These are phyloP conservation scores for Ametastegia equiseti DNA, from an alignment of 2,888 invertebrate genomes.

Conservation along the genomic window DNA sequence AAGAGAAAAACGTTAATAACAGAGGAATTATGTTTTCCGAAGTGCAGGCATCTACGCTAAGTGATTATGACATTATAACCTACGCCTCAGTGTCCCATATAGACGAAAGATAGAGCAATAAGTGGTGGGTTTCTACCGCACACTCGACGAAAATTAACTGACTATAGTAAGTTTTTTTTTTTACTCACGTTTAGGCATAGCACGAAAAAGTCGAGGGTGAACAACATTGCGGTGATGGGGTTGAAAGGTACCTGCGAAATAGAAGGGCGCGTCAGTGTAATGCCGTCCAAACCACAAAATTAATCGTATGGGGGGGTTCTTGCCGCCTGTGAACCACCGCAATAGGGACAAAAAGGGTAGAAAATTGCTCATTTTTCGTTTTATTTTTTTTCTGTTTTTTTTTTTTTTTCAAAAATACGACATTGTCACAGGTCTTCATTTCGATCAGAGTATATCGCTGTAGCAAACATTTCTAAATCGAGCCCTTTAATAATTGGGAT, in stretches of 20 bases:
- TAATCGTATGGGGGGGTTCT: slow-evolving; percentile 17
- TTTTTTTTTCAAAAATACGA: background rate
- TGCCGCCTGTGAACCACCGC: slow-evolving; percentile 49
- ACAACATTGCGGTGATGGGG: slow-evolving; percentile 86
- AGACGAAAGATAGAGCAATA: background rate
- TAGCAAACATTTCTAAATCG: no score
- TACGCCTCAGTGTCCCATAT: background rate
- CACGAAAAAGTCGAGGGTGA: slow-evolving; percentile 88
- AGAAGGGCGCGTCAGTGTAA: slow-evolving; percentile 40
- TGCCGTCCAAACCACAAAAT: slow-evolving; percentile 37
- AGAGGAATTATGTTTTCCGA: background rate
- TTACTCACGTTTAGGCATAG: slow-evolving; percentile 86
- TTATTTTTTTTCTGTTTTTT: slow-evolving; percentile 46
- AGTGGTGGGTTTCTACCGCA: background rate
- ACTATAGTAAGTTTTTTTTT: slow-evolving; percentile 29
- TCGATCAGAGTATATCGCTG: no score
- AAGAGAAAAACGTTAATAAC: background rate
- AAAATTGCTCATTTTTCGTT: slow-evolving; percentile 11
- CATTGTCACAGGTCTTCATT: background rate
- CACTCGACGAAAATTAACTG: background rate
- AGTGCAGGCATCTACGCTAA: background rate
- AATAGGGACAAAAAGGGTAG: slow-evolving; percentile 22
- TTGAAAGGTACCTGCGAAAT: slow-evolving; percentile 84
- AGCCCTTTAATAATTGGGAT: no score
- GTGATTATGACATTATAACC: background rate